Evolutionary conservation across 2,888 invertebrate species (phyloP), one percentile per base, ranked within the genome.

Genomic region (Drosophila rubida): DNA sequence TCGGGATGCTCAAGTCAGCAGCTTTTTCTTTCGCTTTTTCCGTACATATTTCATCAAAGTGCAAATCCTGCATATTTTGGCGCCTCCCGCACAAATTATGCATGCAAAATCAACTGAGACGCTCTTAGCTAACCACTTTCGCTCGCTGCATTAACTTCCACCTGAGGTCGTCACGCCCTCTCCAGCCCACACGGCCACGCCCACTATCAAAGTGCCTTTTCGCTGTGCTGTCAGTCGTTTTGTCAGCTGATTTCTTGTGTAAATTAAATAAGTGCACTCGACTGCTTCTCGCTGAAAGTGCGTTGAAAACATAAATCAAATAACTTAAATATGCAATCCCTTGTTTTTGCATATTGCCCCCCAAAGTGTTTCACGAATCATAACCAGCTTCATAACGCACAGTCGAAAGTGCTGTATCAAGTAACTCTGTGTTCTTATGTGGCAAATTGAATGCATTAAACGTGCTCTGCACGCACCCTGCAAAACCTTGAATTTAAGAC

Each of bases 1-100:
- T 44, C 37, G 8, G 11, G 23, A 23, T 45, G 45, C 30, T 35
- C 16, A 14, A 32, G 27, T 27, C 54, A 13, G 16, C 54, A 13
- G 16, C 6, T 45, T 60, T 41, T 46, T 19, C 2, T 23, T 55
- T 62, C 30, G n/a, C 9, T 8, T 14, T 30, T 45, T 49, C 62
- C 66, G 46, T 69, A 77, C 85, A 83, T 83, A 79, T 87, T 79
- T 85, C 71, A 83, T 83, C 82, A 83, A 83, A 83, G 82, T 79
- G 69, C 69, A 53, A 60, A 81, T 59, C 69, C 65, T 85, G 87
- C 82, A 87, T 85, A 83, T 87, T 77, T 87, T 81, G 68, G 67
- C 82, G 77, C 74, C 69, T 58, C 58, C 14, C 71, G 11, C 53
- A 22, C 55, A 72, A 86, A 85, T 85, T 86, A 86, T 85, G 88